Evolutionary conservation across 2,113 vertebrate genomes (phyloP).

Genomic region (Ammodytes marinus): DNA sequence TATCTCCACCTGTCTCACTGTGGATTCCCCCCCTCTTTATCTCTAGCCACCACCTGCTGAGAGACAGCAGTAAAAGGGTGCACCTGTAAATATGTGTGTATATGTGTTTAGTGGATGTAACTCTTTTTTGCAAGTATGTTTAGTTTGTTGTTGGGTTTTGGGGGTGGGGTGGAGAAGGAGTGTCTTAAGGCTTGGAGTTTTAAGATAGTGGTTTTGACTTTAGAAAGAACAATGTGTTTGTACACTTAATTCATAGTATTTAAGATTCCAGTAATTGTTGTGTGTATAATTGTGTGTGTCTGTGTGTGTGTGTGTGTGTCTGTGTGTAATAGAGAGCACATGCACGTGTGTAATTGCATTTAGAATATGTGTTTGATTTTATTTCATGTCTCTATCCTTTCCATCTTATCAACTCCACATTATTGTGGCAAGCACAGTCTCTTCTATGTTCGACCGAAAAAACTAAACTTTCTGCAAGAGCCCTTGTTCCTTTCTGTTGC

Average conservation of each 20-base stretch:
- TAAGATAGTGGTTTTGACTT: conserved; percentile 5
- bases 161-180: neutral
- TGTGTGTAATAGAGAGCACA: neutral
- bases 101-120: conserved; percentile 10
- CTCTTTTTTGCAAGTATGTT: conserved; percentile 13
- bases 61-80: conserved; percentile 65
- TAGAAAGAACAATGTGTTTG: neutral
- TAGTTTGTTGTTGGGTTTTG: too few relatives aligned
- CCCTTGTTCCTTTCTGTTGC: conserved; percentile 28
- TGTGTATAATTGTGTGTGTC: neutral
- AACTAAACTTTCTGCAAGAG: conserved; percentile 33
- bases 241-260: neutral
- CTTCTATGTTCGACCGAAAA: conserved; percentile 29
- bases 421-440: conserved; percentile 25
- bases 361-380: conserved; percentile 34
- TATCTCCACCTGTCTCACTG: conserved; percentile 87
- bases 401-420: conserved; percentile 25
- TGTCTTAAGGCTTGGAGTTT: conserved; percentile 14
- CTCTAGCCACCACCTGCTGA: conserved; percentile 86
- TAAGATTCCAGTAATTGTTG: neutral
- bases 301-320: conserved; percentile 1
- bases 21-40: conserved; percentile 90
- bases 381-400: neutral
- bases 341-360: conserved; percentile 18
- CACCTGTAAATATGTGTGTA: conserved; percentile 62